These are phyloP conservation scores for Eupithecia subumbrata DNA, from an alignment of 2,888 invertebrate species.

Conservation along the genomic window DNA sequence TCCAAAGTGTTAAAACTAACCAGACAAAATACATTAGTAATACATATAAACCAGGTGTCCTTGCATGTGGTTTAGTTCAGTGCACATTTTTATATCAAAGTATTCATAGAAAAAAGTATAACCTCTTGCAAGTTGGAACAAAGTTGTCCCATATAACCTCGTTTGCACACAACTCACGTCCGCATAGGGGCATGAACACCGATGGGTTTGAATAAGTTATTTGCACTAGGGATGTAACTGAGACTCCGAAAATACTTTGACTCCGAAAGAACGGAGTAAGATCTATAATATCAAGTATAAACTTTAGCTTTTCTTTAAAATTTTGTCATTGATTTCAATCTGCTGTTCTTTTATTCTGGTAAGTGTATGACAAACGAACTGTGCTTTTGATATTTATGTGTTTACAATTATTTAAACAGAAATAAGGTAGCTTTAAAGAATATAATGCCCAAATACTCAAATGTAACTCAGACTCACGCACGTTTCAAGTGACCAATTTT, in stretches of 20 bases:
- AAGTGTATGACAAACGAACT: not conserved
- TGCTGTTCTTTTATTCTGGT: not conserved
- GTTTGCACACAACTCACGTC: conserved; percentile 59
- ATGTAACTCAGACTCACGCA: no score
- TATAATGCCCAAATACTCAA: no score
- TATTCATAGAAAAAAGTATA: conserved; percentile 53
- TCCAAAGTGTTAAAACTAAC: not conserved
- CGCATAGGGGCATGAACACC: conserved; percentile 52
- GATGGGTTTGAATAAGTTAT: conserved; percentile 67
- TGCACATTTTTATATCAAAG: conserved; percentile 49
- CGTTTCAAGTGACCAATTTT: no score
- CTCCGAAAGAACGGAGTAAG: conserved; percentile 19
- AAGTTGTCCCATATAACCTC: conserved; percentile 58
- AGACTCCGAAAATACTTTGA: conserved; percentile 23
- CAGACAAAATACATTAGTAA: conserved; percentile 5
- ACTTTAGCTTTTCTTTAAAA: not conserved
- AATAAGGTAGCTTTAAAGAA: not conserved
- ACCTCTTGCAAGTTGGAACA: conserved; percentile 47
- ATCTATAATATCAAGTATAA: not conserved
- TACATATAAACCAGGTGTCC: conserved; percentile 36
- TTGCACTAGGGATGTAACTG: conserved; percentile 38
- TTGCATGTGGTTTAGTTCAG: conserved; percentile 39
- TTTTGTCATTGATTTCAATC: not conserved
- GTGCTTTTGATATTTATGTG: not conserved
- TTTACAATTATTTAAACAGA: not conserved